These are phyloP conservation scores for Mechanitis messenoides DNA, from an alignment of 2,888 invertebrate species.

Conservation along the genomic window DNA sequence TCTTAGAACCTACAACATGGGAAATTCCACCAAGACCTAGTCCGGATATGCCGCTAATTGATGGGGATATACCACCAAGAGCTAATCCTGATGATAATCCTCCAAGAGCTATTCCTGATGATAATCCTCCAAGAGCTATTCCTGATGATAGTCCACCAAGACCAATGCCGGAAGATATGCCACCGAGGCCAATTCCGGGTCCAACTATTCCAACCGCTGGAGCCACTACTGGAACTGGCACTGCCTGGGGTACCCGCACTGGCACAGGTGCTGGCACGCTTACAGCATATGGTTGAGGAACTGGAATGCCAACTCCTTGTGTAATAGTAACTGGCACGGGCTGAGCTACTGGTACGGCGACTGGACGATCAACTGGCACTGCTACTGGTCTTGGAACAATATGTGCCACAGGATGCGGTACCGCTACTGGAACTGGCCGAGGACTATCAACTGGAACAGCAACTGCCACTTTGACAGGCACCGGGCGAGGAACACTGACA, in stretches of 20 bases:
- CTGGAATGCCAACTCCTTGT: slow-evolving; percentile 71
- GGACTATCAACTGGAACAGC: slow-evolving; percentile 68
- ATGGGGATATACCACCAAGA: slow-evolving; percentile 10
- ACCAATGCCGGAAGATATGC: slow-evolving; percentile 1
- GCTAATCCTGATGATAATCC: not conserved
- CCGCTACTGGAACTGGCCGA: slow-evolving; percentile 48
- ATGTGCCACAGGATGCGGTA: slow-evolving; percentile 67
- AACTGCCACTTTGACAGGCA: slow-evolving; percentile 69
- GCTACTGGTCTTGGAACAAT: slow-evolving; percentile 62
- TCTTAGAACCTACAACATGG: slow-evolving; percentile 14
- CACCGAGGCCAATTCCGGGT: not conserved
- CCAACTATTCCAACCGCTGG: slow-evolving; percentile 28
- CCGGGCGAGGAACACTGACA: slow-evolving; percentile 52
- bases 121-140: slow-evolving; percentile 7
- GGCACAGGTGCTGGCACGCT: slow-evolving; percentile 60
- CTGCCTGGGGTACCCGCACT: slow-evolving; percentile 55
- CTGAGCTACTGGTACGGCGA: slow-evolving; percentile 73
- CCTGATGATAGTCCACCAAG: slow-evolving; percentile 9
- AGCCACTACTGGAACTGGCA: slow-evolving; percentile 41
- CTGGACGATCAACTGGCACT: slow-evolving; percentile 72
- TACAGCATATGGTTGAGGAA: slow-evolving; percentile 72
- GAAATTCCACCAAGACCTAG: slow-evolving; percentile 2
- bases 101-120: not conserved
- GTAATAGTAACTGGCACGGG: slow-evolving; percentile 71
- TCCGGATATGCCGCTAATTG: no score